A percentile compares a stretch with the other conserved stretches of the same genome.
Conservation (phyloP, 23 tunicate genomes). For the Styela clava region DNA sequence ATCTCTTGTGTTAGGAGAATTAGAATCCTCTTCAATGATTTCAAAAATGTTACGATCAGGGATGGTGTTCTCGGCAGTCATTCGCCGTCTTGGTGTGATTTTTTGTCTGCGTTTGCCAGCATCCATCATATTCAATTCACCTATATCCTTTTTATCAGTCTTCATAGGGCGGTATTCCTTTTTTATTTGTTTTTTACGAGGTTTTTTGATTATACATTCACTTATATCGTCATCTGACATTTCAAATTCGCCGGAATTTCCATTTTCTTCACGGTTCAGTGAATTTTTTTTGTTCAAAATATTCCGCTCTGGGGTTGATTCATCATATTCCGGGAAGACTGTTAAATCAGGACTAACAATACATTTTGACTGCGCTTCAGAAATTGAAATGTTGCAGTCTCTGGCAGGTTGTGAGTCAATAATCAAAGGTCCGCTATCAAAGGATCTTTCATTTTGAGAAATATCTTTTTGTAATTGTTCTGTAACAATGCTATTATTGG, state of each 20-base stretch:
- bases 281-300: background rate
- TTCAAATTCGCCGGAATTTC: too few species aligned
- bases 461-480: background rate
- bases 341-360: background rate
- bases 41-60: background rate
- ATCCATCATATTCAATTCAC: background rate
- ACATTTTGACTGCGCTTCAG: background rate
- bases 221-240: background rate
- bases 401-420: background rate
- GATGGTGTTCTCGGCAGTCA: background rate
- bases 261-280: too few species aligned
- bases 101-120: background rate
- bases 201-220: background rate
- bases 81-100: background rate
- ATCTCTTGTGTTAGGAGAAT: too few species aligned
- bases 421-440: background rate
- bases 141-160: background rate
- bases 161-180: background rate
- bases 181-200: background rate
- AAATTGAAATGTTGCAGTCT: background rate
- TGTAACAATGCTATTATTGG: background rate
- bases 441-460: background rate
- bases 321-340: background rate
- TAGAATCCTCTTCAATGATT: too few species aligned
- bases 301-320: background rate